A percentile compares a stretch with the other conserved stretches of the same genome.
Evolutionary conservation across 2,888 invertebrate species (phyloP).

Genomic region (Tinea semifulvella): DNA sequence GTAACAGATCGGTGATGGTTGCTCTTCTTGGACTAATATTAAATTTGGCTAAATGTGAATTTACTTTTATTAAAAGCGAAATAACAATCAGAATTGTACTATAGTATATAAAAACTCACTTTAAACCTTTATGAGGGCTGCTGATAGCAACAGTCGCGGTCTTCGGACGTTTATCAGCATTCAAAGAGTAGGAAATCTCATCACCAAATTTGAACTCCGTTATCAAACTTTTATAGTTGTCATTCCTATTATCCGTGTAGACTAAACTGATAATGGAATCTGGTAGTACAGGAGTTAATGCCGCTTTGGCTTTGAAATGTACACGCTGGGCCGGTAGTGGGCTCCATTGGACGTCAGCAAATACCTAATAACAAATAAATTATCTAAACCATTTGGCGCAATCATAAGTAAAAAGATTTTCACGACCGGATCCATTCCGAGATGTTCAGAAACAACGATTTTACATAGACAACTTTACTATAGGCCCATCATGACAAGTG

Average conservation of each 20-base stretch:
- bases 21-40: too few relatives aligned
- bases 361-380: too few relatives aligned
- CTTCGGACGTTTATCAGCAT: conserved; percentile 38
- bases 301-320: conserved; percentile 49
- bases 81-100: too few relatives aligned
- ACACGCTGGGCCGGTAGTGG: conserved; percentile 45
- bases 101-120: conserved; percentile 27
- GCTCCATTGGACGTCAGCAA: conserved; percentile 59
- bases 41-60: too few relatives aligned
- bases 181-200: conserved; percentile 40
- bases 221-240: conserved; percentile 29
- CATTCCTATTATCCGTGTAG: conserved; percentile 32
- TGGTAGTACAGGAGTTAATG: conserved; percentile 39
- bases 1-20: too few relatives aligned
- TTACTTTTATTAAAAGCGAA: too few relatives aligned
- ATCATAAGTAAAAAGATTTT: too few relatives aligned
- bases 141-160: conserved; percentile 40
- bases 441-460: too few relatives aligned
- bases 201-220: conserved; percentile 33
- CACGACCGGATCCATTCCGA: too few relatives aligned
- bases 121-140: conserved; percentile 46
- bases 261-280: conserved; percentile 36
- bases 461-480: too few relatives aligned
- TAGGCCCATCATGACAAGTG: too few relatives aligned
- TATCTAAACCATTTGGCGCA: too few relatives aligned